Evolutionary conservation across 2,113 vertebrate genomes (phyloP), one percentile per base, ranked within the genome.

Genomic region (Cyprinodon brontotheroides): DNA sequence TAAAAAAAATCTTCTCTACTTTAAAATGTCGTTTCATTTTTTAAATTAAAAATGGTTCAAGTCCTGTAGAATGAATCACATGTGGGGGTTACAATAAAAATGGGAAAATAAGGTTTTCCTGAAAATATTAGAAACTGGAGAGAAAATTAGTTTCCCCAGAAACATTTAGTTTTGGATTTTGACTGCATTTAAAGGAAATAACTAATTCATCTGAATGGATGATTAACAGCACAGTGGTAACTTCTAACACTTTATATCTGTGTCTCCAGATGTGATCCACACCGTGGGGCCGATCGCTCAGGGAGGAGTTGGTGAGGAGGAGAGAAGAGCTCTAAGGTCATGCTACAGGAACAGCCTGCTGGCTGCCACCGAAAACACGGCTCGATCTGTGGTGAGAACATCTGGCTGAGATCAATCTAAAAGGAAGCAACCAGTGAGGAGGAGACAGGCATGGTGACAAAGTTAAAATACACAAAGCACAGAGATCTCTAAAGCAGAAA

Each of bases 261-360:
- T 71, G 48, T 70, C 50, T 75, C 64, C 91, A 97, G 96, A 95
- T 66, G 95, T 97, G 83, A 95, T 97, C 88, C 96, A 97, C 90
- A 96, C 96, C 0, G 96, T 97, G 90, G 96, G 96, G 36, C 96
- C 96, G 20, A 93, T 97, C 10, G 94, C 69, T 41, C 89, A 90
- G 84, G 93, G 64, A 82, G 90, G 78, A 75, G 93, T 86, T 22
- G 91, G 86, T 53, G 91, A 89, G 79, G 90, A 48, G 77, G 90
- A 86, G 84, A 88, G 70, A 86, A 78, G 64, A 0, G 93, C 94
- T 5, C 93, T 97, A 75, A 92, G 87, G 81, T 93, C 89, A 61
- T 96, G 96, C 89, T 97, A 97, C 92, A 87, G 66, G 77, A 95
- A 93, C 92, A 95, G 95, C 90, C 93, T 97, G 59, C 72, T 88